Base-by-base conservation (phyloP, 2,888 invertebrate species). In the Galerucella calmariensis region DNA sequence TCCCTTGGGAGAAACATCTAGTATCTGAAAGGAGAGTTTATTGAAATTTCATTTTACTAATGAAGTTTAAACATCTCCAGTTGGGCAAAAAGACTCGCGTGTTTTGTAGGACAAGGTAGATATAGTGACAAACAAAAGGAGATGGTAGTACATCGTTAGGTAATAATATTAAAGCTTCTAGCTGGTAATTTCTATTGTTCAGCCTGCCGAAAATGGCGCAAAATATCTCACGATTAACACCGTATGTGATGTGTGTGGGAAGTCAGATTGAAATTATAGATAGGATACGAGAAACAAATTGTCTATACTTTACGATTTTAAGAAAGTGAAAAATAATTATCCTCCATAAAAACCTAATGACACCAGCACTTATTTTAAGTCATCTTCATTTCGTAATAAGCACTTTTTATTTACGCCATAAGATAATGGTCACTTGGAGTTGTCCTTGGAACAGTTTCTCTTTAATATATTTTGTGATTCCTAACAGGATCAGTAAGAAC, bases 201-300 rank as follows among this genome's bases (percentile, higher is more conserved):
- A 68, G 79, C 77, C 77, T 79, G 79, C 77, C 81, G 79, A 79
- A 81, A 79, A 78, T 78, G 75, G 76, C 73, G 77, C 76, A 80
- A 78, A 78, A 68, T 75, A 76, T 81, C 81, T 68, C 79, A 81
- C 79, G 80, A 75, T 80, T 41, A 48, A 20, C 61, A 61, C 69
- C 77, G 78, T 75, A 76, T 79, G 78, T 77, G 80, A 79, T 74
- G 81, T 81, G 81, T 81, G 81, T 41, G 35, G 80, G 81, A 81
- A 80, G 77, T 20, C 72, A 75, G 79, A 79, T 80, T 77, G 53
- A 69, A 73, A 66, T 8, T 58, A 48, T 11, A 69, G 78, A 78
- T 74, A 74, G 41, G 16, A 59, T 35, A 20, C 44, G n/a, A 58
- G 46, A 48, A 48, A 63, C 73, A 73, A 68, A 69, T 73, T 73